Evolutionary conservation across 2,888 invertebrate species (phyloP).

Genomic region (Idaea aversata): DNA sequence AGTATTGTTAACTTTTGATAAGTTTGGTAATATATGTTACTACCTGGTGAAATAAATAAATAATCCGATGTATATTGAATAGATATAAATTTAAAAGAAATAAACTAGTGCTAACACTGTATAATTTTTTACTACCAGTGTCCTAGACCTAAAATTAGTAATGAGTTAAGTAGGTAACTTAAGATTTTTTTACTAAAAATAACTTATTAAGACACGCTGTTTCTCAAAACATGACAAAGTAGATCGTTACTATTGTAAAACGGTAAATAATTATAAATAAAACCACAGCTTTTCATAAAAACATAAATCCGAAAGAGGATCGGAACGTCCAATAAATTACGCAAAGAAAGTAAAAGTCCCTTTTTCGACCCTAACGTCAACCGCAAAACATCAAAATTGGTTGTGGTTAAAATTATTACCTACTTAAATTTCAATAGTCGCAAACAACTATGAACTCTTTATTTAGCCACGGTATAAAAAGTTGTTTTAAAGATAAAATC

Average conservation of each 20-base stretch:
- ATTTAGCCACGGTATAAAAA: constrained; percentile 2
- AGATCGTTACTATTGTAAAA: neutral
- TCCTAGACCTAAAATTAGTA: too few species aligned
- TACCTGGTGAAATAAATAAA: too few species aligned
- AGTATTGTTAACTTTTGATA: too few species aligned
- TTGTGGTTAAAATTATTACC: constrained; percentile 20
- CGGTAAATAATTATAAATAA: neutral
- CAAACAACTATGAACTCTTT: neutral
- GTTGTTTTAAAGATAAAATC: neutral
- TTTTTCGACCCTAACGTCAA: constrained; percentile 14
- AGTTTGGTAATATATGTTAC: too few species aligned
- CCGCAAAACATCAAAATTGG: constrained; percentile 23
- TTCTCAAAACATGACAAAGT: neutral
- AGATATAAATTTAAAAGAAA: too few species aligned
- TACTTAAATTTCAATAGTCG: constrained; percentile 12
- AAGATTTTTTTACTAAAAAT: too few species aligned
- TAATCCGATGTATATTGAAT: too few species aligned
- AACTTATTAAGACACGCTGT: too few species aligned
- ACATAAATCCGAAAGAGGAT: constrained; percentile 26
- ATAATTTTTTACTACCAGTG: too few species aligned
- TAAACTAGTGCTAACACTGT: too few species aligned
- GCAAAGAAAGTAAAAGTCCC: constrained; percentile 19
- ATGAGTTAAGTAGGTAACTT: too few species aligned
- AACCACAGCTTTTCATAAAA: neutral
- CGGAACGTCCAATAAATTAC: constrained; percentile 28